Base-by-base conservation (phyloP, 2,888 invertebrate species). In the Alviniconcha strummeri region DNA sequence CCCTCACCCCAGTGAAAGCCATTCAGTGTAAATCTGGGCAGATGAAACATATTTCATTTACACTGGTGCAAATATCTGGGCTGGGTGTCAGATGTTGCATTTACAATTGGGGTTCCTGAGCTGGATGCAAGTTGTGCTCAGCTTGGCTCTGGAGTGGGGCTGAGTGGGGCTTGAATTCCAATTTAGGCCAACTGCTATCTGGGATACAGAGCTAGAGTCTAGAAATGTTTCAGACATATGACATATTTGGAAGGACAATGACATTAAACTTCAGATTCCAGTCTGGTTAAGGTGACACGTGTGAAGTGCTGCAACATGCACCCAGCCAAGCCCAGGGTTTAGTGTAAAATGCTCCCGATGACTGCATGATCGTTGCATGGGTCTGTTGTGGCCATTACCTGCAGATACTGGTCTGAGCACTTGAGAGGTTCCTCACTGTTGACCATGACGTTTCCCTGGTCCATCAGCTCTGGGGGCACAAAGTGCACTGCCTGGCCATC, bases 401-500 rank as follows among this genome's bases (percentile, higher is more conserved):
- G 91, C 80, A 90, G 82, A 74, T 88, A 90, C 11, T 86, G 84
- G 69, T 89, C 89, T 72, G 89, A 87, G 67, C 88, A 87, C 84
- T 89, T 88, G 15, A 91, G 79, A 15, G 90, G 90, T 60, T 89
- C 87, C 67, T 88, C 85, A 77, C 87, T 84, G 71, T 87, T 87
- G 5, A 91, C 91, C 83, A 87, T 85, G 36, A 90, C 86, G 77
- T 88, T 86, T 7, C 86, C 89, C 8, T 88, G 88, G 9, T 84
- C 84, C 75, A 86, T 85, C 55, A 78, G 83, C 64, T 88, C 86
- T 15, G 89, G 85, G 64, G 91, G 91, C 54, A 91, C 87, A 79
- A 91, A 83, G 75, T 91, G 89, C 69, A 91, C 88, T 15, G 89
- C 88, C 71, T 89, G 88, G 64, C 88, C 88, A 60, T 89, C 86